Evolutionary conservation across 2,888 invertebrate genomes (phyloP), one percentile per base, ranked within the genome.

Genomic region (Cremastinae sp.): DNA sequence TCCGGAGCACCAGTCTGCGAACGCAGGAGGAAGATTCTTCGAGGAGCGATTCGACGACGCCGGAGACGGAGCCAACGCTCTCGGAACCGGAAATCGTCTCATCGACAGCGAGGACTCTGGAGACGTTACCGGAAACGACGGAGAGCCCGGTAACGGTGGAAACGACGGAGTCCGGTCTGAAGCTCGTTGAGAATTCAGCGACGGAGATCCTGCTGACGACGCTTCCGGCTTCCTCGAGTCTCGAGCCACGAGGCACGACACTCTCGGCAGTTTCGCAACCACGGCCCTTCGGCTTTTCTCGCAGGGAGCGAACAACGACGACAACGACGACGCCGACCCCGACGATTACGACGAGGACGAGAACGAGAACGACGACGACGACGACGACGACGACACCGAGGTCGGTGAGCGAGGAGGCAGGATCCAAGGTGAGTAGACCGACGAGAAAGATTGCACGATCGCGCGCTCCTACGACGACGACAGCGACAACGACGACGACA

Each of bases 271-370:
- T 92, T 78, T 90, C 91, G 81, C 91, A 91, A 87, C 91, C 92
- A 78, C 88, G 92, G 86, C 92, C 92, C 18, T 92, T 92, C 84
- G 91, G 91, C 84, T 91, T 90, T 80, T 90, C 90, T 45, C 87
- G 91, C 81, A 88, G 91, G 82, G 90, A 87, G 79, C 90, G 91
- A 83, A 90, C 91, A 69, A 88, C 83, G 18, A 78, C 84, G 66
- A 79, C 82, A 36, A 69, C 83, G 47, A 81, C 83, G 16, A 70
- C 84, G 58, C 75, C 80, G 28, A 5, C 5, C 28, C 5, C 28
- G 28, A 28, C 28, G 28, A 28, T 28, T 28, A 51, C 66, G 75
- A 34, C 79, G 84, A 77, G 81, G 85, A 78, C 81, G 65, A 74
- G 82, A 75, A 79, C 81, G 65, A 41, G 41, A 9, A 77, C 80